These are phyloP conservation scores for Amphipoea oculea DNA, from an alignment of 2,888 invertebrate species.

Conservation along the genomic window DNA sequence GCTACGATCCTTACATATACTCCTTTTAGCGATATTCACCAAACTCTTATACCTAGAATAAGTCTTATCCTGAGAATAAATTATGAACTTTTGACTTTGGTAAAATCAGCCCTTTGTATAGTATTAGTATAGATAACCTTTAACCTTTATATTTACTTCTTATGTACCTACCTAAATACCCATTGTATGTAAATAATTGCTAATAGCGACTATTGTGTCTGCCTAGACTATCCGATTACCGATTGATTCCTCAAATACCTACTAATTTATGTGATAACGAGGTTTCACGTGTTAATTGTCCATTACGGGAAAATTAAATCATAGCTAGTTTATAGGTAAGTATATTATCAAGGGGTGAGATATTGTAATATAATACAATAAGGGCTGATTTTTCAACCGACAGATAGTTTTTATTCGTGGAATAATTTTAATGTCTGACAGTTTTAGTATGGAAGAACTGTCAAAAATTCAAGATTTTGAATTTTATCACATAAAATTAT, in stretches of 20 bases:
- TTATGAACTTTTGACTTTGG: too few relatives aligned
- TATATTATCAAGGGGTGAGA: background rate
- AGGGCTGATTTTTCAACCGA: too few relatives aligned
- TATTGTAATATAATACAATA: background rate
- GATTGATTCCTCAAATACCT: conserved; percentile 47
- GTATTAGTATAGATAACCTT: background rate
- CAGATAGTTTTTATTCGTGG: too few relatives aligned
- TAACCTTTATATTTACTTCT: background rate
- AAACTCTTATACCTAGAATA: too few relatives aligned
- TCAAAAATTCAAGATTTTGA: too few relatives aligned
- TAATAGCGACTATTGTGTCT: conserved; percentile 13
- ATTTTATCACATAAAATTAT: too few relatives aligned
- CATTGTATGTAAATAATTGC: conserved; percentile 6
- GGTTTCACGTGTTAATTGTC: conserved; percentile 30
- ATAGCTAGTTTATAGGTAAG: background rate
- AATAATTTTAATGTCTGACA: too few relatives aligned
- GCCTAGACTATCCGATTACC: background rate
- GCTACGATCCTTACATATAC: too few relatives aligned
- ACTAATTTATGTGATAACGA: conserved; percentile 44
- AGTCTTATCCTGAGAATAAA: too few relatives aligned
- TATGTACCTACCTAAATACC: background rate
- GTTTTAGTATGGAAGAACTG: too few relatives aligned
- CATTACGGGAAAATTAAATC: conserved; percentile 21
- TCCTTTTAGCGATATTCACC: too few relatives aligned
- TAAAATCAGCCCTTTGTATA: too few relatives aligned